A percentile compares a stretch with the other conserved stretches of the same genome.
Evolutionary conservation across 1,140 invertebrate genomes (phyloP).

Genomic region (Nylanderia fulva): DNA sequence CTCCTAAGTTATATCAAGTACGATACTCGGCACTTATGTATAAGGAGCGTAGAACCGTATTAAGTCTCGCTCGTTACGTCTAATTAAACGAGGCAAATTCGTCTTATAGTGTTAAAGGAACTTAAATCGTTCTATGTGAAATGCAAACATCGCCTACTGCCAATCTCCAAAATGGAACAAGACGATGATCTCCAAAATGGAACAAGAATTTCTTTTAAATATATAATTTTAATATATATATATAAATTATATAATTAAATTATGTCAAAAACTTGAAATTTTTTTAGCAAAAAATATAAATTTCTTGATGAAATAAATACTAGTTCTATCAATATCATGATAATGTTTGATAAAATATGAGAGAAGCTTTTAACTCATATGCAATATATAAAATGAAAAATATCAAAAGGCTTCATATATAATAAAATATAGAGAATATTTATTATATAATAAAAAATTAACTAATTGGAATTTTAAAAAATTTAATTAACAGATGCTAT

Average conservation of each 20-base stretch:
- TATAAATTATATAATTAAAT: no score
- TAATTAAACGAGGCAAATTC: slow-evolving; percentile 53
- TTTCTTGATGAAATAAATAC: background rate
- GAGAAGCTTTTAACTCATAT: background rate
- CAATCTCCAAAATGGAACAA: background rate
- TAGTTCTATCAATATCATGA: background rate
- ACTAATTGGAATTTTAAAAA: background rate
- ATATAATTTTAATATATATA: background rate
- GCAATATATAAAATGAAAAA: background rate
- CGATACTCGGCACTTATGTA: background rate
- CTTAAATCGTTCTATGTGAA: background rate
- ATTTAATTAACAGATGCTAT: background rate
- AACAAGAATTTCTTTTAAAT: background rate
- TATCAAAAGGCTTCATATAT: background rate
- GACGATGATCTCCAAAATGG: no score
- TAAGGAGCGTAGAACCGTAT: slow-evolving; percentile 40
- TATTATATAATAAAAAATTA: background rate
- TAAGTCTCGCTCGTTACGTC: slow-evolving; percentile 40
- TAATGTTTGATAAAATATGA: background rate
- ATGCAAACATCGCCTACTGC: background rate
- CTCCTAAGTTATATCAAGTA: slow-evolving; percentile 13
- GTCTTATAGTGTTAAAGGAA: background rate
- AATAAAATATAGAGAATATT: slow-evolving; percentile 3
- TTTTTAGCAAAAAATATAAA: background rate
- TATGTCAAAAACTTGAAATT: background rate